Percentiles rank a stretch among this genome's conserved stretches.
phyloP scores from a whole-genome alignment of 2,797 vertebrate genomes.

The Cirrhinus molitorella region DNA sequence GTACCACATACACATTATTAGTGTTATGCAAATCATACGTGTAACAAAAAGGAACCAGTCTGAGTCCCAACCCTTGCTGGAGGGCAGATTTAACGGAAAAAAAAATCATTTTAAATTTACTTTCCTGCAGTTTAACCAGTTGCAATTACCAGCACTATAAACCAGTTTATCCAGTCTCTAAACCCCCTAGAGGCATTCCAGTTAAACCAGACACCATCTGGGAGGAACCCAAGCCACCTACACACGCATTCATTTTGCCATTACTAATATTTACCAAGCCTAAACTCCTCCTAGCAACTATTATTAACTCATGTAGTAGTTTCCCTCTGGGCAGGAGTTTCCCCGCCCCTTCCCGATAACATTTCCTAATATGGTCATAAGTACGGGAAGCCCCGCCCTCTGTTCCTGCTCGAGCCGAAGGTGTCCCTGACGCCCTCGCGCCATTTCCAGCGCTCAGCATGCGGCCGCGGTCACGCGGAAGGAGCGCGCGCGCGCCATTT shows the following conservation, averaged over 20 bases:
- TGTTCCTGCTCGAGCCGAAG: constrained; percentile 45
- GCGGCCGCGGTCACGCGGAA: constrained; percentile 36
- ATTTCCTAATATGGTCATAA: constrained; percentile 81
- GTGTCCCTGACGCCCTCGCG: constrained; percentile 63
- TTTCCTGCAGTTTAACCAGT: background rate
- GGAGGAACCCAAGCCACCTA: background rate
- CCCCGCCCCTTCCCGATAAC: constrained; percentile 63
- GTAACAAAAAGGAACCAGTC: background rate
- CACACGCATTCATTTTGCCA: background rate
- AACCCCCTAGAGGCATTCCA: background rate
- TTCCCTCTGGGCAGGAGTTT: constrained; percentile 7
- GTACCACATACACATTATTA: background rate
- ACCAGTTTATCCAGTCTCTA: constrained; percentile 7
- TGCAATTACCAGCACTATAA: background rate
- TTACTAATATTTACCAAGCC: background rate
- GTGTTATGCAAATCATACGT: background rate
- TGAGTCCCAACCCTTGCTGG: background rate
- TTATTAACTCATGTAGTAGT: constrained; percentile 46
- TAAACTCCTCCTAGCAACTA: constrained; percentile 25
- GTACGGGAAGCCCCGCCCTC: constrained; percentile 60
- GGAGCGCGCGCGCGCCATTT: constrained; percentile 78
- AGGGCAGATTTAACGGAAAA: background rate
- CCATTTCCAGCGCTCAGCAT: constrained; percentile 76
- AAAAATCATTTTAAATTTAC: background rate
- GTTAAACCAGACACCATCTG: background rate